Evolutionary conservation across 2,888 invertebrate species (phyloP).

Genomic region (Ferdinandea cuprea): DNA sequence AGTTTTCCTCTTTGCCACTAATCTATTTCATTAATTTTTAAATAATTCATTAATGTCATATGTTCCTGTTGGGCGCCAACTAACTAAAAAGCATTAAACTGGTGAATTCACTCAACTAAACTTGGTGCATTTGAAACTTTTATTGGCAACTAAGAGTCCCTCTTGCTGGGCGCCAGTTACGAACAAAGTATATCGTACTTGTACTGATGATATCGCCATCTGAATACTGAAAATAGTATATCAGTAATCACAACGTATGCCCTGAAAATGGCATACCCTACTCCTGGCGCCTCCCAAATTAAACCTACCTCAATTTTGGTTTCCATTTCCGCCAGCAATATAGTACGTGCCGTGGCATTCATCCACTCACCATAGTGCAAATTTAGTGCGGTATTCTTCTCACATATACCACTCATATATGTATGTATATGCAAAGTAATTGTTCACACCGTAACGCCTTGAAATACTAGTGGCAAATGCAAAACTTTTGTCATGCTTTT

Average conservation of each 20-base stretch:
- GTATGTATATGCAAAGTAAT: slow-evolving; percentile 46
- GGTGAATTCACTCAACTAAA: too few relatives aligned
- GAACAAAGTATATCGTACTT: too few relatives aligned
- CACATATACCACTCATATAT: not conserved
- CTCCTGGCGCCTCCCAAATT: not conserved
- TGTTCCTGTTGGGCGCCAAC: not conserved
- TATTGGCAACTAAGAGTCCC: too few relatives aligned
- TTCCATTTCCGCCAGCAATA: not conserved
- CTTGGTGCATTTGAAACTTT: too few relatives aligned
- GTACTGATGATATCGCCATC: too few relatives aligned
- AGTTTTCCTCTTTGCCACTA: too few relatives aligned
- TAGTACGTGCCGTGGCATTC: not conserved
- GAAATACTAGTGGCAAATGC: slow-evolving; percentile 62
- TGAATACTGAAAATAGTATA: too few relatives aligned
- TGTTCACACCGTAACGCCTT: slow-evolving; percentile 53
- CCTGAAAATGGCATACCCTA: too few relatives aligned
- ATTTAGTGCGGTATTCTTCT: slow-evolving; percentile 1
- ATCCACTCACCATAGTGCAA: not conserved
- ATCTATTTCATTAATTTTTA: too few relatives aligned
- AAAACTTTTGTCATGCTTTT: slow-evolving; percentile 50
- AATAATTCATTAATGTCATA: too few relatives aligned
- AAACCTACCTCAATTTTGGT: not conserved
- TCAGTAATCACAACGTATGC: not conserved
- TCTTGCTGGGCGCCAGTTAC: too few relatives aligned
- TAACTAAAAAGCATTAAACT: too few relatives aligned